Conservation (phyloP, 2,888 invertebrate genomes). For the Cataglyphis albicans region DNA sequence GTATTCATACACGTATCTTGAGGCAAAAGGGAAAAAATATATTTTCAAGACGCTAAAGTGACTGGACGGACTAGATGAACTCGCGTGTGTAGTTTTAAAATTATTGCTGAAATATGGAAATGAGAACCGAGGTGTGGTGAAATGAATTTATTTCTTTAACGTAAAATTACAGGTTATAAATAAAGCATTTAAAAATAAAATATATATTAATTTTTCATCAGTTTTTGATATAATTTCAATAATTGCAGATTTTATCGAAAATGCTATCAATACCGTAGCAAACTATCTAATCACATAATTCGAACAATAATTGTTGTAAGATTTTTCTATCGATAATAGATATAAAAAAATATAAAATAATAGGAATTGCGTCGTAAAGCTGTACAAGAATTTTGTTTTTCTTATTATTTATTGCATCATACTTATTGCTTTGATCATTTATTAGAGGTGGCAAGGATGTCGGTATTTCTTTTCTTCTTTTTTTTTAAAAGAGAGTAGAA, state of each 20-base stretch:
- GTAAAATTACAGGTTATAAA: background rate
- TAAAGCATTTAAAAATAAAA: background rate
- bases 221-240: background rate
- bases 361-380: background rate
- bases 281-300: background rate
- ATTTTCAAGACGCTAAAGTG: conserved; percentile 13
- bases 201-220: background rate
- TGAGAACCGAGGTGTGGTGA: background rate
- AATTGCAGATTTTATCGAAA: background rate
- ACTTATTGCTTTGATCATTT: background rate
- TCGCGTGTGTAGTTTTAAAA: conserved; percentile 22
- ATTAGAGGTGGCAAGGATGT: background rate
- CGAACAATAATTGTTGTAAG: background rate
- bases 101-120: conserved; percentile 36
- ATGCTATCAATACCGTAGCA: background rate
- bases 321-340: background rate
- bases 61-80: background rate
- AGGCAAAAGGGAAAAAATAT: conserved; percentile 19
- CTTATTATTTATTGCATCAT: background rate
- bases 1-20: conserved; percentile 4
- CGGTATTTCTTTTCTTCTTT: background rate
- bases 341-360: background rate
- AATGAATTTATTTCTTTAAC: conserved; percentile 17
- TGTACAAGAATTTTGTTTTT: background rate
- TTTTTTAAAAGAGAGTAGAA: background rate